Percentiles rank a stretch among this genome's conserved stretches.
These are phyloP conservation scores for Sussaba pulchella DNA, from an alignment of 2,888 invertebrate species.

Conservation along the genomic window DNA sequence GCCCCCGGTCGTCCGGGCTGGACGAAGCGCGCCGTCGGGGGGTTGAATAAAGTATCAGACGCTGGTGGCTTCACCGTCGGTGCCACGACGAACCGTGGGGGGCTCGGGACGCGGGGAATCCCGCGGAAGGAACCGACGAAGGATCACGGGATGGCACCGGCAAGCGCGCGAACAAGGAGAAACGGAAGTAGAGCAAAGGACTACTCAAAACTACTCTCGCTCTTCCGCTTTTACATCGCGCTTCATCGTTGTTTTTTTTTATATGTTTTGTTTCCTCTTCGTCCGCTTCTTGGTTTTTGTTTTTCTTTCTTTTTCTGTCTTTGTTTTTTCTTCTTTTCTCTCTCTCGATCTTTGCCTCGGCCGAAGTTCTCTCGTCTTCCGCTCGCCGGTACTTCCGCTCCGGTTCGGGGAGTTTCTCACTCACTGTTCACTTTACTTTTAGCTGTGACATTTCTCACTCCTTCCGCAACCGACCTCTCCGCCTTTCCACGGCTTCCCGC, in stretches of 20 bases:
- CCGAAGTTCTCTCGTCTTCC: constrained; percentile 22
- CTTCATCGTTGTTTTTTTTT: not conserved
- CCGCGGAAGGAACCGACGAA: constrained; percentile 31
- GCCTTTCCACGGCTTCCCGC: not conserved
- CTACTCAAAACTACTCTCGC: constrained; percentile 58
- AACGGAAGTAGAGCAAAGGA: constrained; percentile 59
- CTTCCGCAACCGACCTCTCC: not conserved
- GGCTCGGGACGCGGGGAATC: constrained; percentile 1
- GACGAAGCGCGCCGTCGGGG: constrained; percentile 54
- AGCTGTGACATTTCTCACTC: not conserved
- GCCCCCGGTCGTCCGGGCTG: constrained; percentile 55
- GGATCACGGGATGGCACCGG: not conserved
- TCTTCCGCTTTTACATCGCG: constrained; percentile 33
- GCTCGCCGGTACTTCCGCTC: constrained; percentile 19
- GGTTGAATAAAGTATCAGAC: constrained; percentile 78
- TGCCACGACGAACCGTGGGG: constrained; percentile 47
- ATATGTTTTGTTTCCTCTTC: not conserved
- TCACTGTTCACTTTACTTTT: constrained; percentile 18
- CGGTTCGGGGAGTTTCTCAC: constrained; percentile 3
- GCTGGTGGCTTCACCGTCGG: too few relatives aligned
- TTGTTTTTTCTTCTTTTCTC: too few relatives aligned
- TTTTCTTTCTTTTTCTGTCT: not conserved
- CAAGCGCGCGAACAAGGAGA: constrained; percentile 4
- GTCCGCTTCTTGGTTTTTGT: not conserved
- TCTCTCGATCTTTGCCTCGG: constrained; percentile 30